Percentiles rank a stretch among this genome's conserved stretches.
Evolutionary conservation across 2,888 invertebrate genomes (phyloP).

Genomic region (Mythimna impura): DNA sequence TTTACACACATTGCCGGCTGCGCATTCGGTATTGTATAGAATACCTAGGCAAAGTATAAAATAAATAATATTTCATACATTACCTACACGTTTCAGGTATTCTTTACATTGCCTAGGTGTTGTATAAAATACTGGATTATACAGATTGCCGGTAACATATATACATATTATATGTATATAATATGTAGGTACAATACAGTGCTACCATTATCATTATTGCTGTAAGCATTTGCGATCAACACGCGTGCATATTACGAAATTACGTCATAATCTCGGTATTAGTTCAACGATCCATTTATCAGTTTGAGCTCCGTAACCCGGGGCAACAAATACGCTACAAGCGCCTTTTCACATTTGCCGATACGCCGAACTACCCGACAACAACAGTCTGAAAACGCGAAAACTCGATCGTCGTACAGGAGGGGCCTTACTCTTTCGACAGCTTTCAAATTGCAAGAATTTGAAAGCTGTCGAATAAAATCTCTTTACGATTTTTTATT

Average conservation of each 20-base stretch:
- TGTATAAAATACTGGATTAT: too few relatives aligned
- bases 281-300: constrained; percentile 70
- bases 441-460: background rate
- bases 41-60: too few relatives aligned
- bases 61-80: too few relatives aligned
- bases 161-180: background rate
- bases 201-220: constrained; percentile 32
- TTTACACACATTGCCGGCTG: too few relatives aligned
- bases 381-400: constrained; percentile 4
- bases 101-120: too few relatives aligned
- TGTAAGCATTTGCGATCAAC: constrained; percentile 53
- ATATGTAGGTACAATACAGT: background rate
- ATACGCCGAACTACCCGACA: constrained; percentile 43
- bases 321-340: constrained; percentile 64
- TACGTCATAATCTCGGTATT: constrained; percentile 69
- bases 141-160: too few relatives aligned
- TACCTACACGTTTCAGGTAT: too few relatives aligned
- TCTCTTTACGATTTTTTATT: too few relatives aligned
- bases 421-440: background rate
- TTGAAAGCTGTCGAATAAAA: background rate
- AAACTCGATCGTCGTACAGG: background rate
- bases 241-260: constrained; percentile 64
- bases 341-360: constrained; percentile 47
- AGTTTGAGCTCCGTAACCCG: constrained; percentile 72
- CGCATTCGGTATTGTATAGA: too few relatives aligned